These are phyloP conservation scores for Columba livia DNA, from an alignment of 2,113 vertebrate species.

Conservation along the genomic window DNA sequence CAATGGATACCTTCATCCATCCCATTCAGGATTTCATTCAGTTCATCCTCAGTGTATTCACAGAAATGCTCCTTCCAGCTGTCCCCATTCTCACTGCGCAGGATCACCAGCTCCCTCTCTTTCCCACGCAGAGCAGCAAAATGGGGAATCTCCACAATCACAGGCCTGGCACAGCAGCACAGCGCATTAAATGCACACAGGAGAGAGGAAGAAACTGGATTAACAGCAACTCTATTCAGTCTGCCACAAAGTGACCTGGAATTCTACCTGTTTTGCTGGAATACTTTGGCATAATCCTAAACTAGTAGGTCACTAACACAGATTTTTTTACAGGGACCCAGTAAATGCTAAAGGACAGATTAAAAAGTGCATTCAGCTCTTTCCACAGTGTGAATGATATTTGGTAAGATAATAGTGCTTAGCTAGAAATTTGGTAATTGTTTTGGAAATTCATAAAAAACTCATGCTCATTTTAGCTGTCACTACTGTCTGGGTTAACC, in stretches of 20 bases:
- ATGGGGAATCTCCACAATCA: slow-evolving; percentile 98
- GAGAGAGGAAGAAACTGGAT: slow-evolving; percentile 27
- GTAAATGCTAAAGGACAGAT: slow-evolving; percentile 7
- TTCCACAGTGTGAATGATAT: slow-evolving; percentile 36
- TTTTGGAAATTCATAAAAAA: slow-evolving; percentile 1
- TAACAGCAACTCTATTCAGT: slow-evolving; percentile 57
- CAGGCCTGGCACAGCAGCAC: slow-evolving; percentile 84
- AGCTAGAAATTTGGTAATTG: slow-evolving; percentile 3
- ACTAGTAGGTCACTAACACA: background rate
- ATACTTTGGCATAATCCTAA: background rate
- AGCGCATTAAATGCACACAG: slow-evolving; percentile 54
- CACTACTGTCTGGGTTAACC: slow-evolving; percentile 59
- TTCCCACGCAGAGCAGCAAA: slow-evolving; percentile 94
- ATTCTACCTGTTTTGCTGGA: slow-evolving; percentile 40
- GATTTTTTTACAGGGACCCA: slow-evolving; percentile 17
- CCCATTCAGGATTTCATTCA: slow-evolving; percentile 95
- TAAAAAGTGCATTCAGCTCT: slow-evolving; percentile 55
- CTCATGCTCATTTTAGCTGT: slow-evolving; percentile 4
- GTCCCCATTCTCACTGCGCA: slow-evolving; percentile 95
- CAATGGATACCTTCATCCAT: slow-evolving; percentile 90
- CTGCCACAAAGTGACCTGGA: slow-evolving; percentile 85
- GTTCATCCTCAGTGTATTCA: slow-evolving; percentile 92
- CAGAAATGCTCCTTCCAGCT: slow-evolving; percentile 98
- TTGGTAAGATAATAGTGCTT: background rate
- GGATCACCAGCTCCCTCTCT: slow-evolving; percentile 93